Evolutionary conservation across 2,113 vertebrate species (phyloP), one percentile per base, ranked within the genome.

Genomic region (Chlorodrepanis virens): DNA sequence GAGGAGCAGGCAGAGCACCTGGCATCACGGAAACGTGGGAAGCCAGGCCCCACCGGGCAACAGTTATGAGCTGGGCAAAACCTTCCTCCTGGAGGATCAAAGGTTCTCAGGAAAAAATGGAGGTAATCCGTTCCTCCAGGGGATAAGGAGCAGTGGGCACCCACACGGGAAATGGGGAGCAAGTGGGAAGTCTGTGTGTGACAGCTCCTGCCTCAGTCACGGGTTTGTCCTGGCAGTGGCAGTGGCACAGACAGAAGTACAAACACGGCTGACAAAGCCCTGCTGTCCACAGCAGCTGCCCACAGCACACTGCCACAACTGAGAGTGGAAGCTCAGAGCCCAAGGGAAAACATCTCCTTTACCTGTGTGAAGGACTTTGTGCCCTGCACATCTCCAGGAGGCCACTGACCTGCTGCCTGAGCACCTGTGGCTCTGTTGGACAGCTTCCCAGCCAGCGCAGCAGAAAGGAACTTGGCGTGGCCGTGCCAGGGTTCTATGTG

Each of bases 391-490:
- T 24, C 42, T 44, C 37, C 56, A 8, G 63, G 50, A 71, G 28
- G 47, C 54, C 76, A 2, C 63, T 50, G 9, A 3, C 15, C 76
- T 19, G 49, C 54, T 57, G 54, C n/a, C 71, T 10, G 37, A n/a
- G 42, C 54, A 25, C 27, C 8, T 0, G 0, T 10, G 54, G 76
- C 9, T n/a, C 49, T 69, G 54, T 25, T 0, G 0, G 69, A 10
- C 68, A 37, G 31, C 31, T 42, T 42, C 47, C 35, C 40, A 61
- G 6, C 12, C 53, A 27, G 59, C 3, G 1, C 28, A 12, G 60
- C 45, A 53, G n/a, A 35, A 60, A 27, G 5, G 14, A 59, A 44
- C 53, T 40, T 5, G 3, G 29, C 1, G 0, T 18, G 19, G 31
- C 27, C 18, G 8, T 44, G 61, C 61, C 25, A 14, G 49, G 29